These are phyloP conservation scores for Phytoseiulus persimilis DNA, from an alignment of 2,888 invertebrate genomes.

Conservation along the genomic window DNA sequence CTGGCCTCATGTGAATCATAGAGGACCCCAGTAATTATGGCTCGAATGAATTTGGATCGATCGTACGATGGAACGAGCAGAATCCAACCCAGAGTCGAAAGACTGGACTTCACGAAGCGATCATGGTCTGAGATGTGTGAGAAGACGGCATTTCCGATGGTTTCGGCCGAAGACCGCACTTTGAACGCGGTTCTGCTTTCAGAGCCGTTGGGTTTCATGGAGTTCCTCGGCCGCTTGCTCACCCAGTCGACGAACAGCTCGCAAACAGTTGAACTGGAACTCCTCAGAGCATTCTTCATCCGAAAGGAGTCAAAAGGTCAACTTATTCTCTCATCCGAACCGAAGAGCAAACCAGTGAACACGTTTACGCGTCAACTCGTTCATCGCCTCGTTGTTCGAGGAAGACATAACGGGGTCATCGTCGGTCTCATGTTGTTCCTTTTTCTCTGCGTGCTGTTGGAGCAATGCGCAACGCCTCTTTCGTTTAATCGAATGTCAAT, in stretches of 20 bases:
- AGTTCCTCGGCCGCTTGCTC: background rate
- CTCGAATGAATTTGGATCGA: background rate
- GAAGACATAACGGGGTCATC: background rate
- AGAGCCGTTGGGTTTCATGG: background rate
- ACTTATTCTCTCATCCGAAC: background rate
- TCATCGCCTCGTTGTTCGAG: background rate
- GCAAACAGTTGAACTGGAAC: background rate
- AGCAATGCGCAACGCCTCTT: background rate
- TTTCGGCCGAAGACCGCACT: background rate
- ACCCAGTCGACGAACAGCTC: background rate
- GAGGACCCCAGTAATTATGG: background rate
- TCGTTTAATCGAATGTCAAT: background rate
- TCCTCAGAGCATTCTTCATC: background rate
- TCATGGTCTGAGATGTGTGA: background rate
- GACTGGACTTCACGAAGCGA: background rate
- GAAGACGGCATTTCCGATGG: background rate
- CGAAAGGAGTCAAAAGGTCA: background rate
- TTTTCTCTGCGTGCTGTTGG: background rate
- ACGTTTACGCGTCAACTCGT: background rate
- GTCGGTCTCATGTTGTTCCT: background rate
- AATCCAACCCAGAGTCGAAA: background rate
- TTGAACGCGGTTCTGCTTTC: background rate
- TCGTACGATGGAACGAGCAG: background rate
- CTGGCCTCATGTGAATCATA: background rate
- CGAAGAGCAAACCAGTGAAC: background rate